Evolutionary conservation across 1,140 invertebrate genomes (phyloP).

Genomic region (Trichonephila clavata): DNA sequence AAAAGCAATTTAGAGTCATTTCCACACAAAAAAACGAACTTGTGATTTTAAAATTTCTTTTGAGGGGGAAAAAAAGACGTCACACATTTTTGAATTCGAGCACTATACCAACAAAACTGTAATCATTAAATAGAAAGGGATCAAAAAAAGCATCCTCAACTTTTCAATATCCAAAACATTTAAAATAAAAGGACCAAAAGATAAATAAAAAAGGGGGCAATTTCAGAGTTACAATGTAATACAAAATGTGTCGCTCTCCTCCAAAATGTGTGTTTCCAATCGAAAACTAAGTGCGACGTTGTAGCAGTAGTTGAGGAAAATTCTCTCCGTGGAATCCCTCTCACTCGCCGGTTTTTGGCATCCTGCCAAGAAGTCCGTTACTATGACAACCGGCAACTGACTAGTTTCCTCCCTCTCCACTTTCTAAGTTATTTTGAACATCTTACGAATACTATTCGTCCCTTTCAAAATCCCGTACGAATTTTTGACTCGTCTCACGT

Average conservation of each 20-base stretch:
- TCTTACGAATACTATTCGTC: constrained; percentile 44
- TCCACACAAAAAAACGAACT: too few relatives aligned
- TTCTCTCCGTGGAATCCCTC: not conserved
- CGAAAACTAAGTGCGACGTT: constrained; percentile 25
- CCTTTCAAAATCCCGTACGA: not conserved
- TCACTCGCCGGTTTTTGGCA: constrained; percentile 42
- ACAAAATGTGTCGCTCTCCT: not conserved
- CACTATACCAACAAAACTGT: not conserved
- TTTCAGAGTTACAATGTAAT: constrained; percentile 10
- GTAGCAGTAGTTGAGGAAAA: constrained; percentile 34
- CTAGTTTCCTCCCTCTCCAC: constrained; percentile 23
- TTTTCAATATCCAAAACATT: not conserved
- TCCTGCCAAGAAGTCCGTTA: constrained; percentile 54
- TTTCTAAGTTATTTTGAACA: constrained; percentile 63
- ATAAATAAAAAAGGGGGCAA: not conserved
- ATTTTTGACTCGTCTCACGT: constrained; percentile 49
- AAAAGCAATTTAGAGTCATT: too few relatives aligned
- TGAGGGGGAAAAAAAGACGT: too few relatives aligned
- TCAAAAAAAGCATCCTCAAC: not conserved
- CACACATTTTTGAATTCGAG: not conserved
- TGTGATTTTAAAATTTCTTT: too few relatives aligned
- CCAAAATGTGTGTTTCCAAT: constrained; percentile 33
- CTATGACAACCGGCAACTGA: constrained; percentile 54
- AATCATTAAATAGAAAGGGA: not conserved
- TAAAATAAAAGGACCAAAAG: not conserved